phyloP scores from a whole-genome alignment of 2,113 vertebrate species.

The Antechinus flavipes region DNA sequence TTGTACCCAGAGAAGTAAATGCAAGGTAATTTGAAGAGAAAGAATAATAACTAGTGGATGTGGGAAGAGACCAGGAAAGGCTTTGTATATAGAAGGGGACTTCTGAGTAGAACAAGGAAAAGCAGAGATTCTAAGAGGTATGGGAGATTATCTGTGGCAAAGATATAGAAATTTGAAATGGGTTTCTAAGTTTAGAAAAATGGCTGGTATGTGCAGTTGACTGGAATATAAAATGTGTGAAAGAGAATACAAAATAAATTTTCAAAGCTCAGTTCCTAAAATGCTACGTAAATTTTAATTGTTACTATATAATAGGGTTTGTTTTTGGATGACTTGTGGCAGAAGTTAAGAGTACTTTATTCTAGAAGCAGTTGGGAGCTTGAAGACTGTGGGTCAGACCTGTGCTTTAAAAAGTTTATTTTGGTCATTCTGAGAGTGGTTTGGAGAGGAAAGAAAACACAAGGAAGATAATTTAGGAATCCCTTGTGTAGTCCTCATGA shows the following conservation, averaged over 20 bases:
- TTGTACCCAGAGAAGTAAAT: not conserved
- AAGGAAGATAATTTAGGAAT: not conserved
- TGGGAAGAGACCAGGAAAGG: not conserved
- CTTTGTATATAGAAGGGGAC: not conserved
- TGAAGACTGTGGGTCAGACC: not conserved
- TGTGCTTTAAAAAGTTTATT: not conserved
- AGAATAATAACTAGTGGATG: not conserved
- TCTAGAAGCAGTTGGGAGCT: not conserved
- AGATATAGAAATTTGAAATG: not conserved
- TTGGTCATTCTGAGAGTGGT: not conserved
- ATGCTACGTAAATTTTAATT: not conserved
- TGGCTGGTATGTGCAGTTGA: not conserved
- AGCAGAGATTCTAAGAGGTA: not conserved
- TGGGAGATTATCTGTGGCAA: not conserved
- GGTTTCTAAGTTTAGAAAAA: not conserved
- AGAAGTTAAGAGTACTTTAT: not conserved
- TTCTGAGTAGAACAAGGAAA: not conserved
- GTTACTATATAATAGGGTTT: not conserved
- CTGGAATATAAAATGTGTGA: not conserved
- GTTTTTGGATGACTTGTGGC: not conserved
- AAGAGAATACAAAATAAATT: not conserved
- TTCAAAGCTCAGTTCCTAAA: not conserved
- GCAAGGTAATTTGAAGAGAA: not conserved
- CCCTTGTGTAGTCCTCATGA: not conserved
- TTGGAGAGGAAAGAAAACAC: not conserved